These are phyloP conservation scores for Scaptomyza pallida DNA, from an alignment of 1,140 invertebrate species.

Conservation along the genomic window DNA sequence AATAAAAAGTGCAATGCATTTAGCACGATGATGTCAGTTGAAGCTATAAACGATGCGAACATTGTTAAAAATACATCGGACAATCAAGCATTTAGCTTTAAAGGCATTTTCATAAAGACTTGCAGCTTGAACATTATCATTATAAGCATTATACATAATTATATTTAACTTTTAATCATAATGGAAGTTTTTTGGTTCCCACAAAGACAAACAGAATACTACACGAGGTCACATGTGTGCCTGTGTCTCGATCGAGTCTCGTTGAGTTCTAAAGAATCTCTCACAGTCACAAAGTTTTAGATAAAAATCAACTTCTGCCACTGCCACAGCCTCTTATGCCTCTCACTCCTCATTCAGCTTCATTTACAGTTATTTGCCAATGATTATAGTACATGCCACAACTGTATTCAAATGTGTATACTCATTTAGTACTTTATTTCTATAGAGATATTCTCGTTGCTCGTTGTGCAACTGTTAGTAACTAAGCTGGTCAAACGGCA, in stretches of 20 bases:
- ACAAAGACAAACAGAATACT: slow-evolving; percentile 29
- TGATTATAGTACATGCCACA: slow-evolving; percentile 51
- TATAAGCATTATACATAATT: slow-evolving; percentile 48
- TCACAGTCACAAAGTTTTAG: slow-evolving; percentile 6
- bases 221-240: slow-evolving; percentile 61
- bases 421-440: slow-evolving; percentile 6
- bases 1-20: slow-evolving; percentile 28
- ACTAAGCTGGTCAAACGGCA: slow-evolving; percentile 12
- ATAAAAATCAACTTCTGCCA: not conserved
- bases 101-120: slow-evolving; percentile 6
- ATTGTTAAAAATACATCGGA: slow-evolving; percentile 38
- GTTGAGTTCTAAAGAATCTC: slow-evolving; percentile 41
- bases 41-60: slow-evolving; percentile 29
- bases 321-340: not conserved
- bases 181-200: slow-evolving; percentile 53
- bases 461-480: slow-evolving; percentile 35
- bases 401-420: slow-evolving; percentile 24
- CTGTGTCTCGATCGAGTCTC: not conserved
- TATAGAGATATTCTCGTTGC: slow-evolving; percentile 16
- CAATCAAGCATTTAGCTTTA: slow-evolving; percentile 18
- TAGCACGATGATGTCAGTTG: slow-evolving; percentile 31
- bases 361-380: slow-evolving; percentile 73
- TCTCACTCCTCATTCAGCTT: slow-evolving; percentile 20
- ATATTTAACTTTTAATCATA: slow-evolving; percentile 56
- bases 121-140: slow-evolving; percentile 19